These are phyloP conservation scores for Boloria euphrosyne DNA, from an alignment of 2,888 invertebrate species.

Conservation along the genomic window DNA sequence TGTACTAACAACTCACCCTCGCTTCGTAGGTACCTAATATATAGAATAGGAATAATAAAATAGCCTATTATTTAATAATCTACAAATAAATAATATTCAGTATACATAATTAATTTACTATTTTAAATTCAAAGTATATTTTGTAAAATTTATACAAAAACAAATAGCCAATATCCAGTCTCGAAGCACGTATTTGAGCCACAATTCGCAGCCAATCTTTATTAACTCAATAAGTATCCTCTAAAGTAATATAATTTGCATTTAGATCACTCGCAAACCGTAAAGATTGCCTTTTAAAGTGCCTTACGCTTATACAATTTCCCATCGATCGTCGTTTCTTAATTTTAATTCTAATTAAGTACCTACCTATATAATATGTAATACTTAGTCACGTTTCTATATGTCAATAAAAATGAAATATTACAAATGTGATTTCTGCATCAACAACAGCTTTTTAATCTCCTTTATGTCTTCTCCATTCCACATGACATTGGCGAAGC, in stretches of 20 bases:
- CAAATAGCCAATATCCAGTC: constrained; percentile 3
- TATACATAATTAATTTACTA: too few species aligned
- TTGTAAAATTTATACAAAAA: neutral
- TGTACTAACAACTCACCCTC: too few species aligned
- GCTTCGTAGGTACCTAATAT: too few species aligned
- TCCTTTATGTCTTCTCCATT: too few species aligned
- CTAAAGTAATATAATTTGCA: constrained; percentile 38
- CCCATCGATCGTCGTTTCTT: constrained; percentile 17
- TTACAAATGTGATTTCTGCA: too few species aligned
- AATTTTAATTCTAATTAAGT: neutral
- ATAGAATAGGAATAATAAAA: too few species aligned
- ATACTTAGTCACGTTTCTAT: too few species aligned
- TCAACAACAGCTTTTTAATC: too few species aligned
- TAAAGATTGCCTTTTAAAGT: constrained; percentile 32
- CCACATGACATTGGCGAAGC: too few species aligned
- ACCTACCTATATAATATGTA: too few species aligned
- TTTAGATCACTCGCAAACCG: constrained; percentile 37
- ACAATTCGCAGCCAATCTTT: constrained; percentile 31
- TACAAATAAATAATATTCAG: too few species aligned
- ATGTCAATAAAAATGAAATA: too few species aligned
- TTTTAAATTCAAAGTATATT: neutral
- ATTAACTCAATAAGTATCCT: constrained; percentile 37
- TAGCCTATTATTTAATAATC: neutral
- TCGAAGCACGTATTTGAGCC: constrained; percentile 28
- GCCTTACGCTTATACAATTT: constrained; percentile 32